phyloP scores from a whole-genome alignment of 2,113 vertebrate genomes.

The Thunnus thynnus region DNA sequence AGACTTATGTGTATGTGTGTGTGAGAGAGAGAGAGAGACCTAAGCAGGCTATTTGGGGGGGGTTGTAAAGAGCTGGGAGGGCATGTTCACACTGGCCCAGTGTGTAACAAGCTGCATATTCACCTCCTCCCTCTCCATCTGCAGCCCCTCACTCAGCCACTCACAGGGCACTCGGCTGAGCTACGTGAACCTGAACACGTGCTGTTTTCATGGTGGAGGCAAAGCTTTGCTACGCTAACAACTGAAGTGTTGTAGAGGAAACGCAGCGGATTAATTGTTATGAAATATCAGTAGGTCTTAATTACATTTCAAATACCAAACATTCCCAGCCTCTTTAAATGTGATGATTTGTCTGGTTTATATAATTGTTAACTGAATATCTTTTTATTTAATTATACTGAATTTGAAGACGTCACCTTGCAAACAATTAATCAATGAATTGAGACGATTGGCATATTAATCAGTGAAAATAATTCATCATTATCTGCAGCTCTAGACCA shows the following conservation, averaged over 20 bases:
- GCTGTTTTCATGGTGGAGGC: neutral
- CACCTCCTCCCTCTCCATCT: neutral
- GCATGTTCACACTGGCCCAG: slow-evolving; percentile 37
- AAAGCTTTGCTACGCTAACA: neutral
- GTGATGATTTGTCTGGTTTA: too few relatives aligned
- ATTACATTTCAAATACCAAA: neutral
- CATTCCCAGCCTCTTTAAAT: too few relatives aligned
- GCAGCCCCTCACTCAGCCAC: slow-evolving; percentile 19
- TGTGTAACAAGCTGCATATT: slow-evolving; percentile 33
- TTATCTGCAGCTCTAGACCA: too few relatives aligned
- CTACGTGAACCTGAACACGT: slow-evolving; percentile 1
- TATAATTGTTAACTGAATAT: too few relatives aligned
- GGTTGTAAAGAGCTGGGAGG: slow-evolving; percentile 28
- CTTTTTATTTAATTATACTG: too few relatives aligned
- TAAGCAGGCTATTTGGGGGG: neutral
- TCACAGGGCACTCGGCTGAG: slow-evolving; percentile 1
- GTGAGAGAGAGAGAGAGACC: neutral
- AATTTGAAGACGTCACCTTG: too few relatives aligned
- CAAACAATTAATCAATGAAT: too few relatives aligned
- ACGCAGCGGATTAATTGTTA: slow-evolving; percentile 18
- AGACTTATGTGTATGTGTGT: slow-evolving; percentile 1
- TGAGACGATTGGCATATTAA: too few relatives aligned
- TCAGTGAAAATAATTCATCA: too few relatives aligned
- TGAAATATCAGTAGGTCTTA: neutral
- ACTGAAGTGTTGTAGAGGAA: neutral